Evolutionary conservation across 2,113 vertebrate genomes (phyloP).

Genomic region (Butastur rufipennis): DNA sequence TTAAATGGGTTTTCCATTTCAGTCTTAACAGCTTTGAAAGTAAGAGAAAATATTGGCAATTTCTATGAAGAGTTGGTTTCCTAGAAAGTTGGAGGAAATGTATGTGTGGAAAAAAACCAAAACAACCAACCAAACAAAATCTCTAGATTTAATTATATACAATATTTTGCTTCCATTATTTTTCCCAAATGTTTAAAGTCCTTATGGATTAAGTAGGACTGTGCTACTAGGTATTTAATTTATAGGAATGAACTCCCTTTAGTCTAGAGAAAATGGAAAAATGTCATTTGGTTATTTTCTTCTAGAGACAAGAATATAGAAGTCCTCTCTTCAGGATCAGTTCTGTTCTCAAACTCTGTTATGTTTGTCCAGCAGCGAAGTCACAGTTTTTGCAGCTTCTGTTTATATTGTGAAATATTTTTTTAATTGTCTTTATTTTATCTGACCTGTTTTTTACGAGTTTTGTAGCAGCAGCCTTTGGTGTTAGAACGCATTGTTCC

Average conservation of each 20-base stretch:
- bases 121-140: not conserved
- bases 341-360: not conserved
- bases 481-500: not conserved
- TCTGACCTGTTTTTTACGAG: not conserved
- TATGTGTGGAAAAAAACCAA: not conserved
- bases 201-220: not conserved
- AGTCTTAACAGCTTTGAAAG: not conserved
- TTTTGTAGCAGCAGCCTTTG: not conserved
- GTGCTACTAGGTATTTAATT: not conserved
- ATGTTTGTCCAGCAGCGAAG: not conserved
- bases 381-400: not conserved
- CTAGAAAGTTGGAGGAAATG: not conserved
- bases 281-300: not conserved
- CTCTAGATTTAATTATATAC: rapidly evolving
- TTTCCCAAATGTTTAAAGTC: not conserved
- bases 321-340: not conserved
- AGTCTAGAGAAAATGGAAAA: not conserved
- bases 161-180: not conserved
- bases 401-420: not conserved
- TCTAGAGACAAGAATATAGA: not conserved
- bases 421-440: not conserved
- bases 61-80: not conserved
- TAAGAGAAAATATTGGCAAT: not conserved
- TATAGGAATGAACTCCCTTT: not conserved
- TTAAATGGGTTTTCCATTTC: not conserved